Evolutionary conservation across 2,113 vertebrate species (phyloP), one percentile per base, ranked within the genome.

Genomic region (Lasiurus borealis): DNA sequence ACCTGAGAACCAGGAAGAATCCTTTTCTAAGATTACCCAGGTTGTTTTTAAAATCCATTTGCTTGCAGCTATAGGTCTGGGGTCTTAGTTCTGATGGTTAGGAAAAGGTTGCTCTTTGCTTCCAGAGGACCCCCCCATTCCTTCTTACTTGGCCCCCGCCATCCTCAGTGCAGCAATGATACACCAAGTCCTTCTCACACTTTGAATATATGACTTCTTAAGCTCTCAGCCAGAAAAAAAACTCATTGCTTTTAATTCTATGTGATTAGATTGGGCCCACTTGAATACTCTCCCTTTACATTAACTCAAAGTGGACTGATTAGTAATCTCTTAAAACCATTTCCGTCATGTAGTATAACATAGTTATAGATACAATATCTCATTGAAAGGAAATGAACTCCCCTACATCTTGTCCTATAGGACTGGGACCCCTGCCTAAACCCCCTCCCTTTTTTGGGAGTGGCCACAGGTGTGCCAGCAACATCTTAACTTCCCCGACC

Each of bases 181-280:
- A 69, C 2, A 8, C 12, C 1, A 48, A 48, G 27, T 68, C 48
- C 18, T 87, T 91, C 75, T 86, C 2, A 19, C 14, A 31, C 25
- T 90, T 52, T 84, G n/a, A 57, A 34, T 50, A 6, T 52, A 7
- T 15, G 40, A 83, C 59, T 69, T 90, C 13, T 83, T 75, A 57
- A 71, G 31, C 48, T 84, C 8, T 46, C 9, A 93, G 13, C 19
- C 23, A 69, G 19, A 71, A 12, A 81, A 72, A 81, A 72, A 81
- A 72, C 10, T 46, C 72, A 34, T 5, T 57, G 73, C 29, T 96
- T 87, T 93, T 80, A 50, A 81, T 46, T 73, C n/a, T 14, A 3
- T 78, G 7, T 44, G 15, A 44, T 62, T 62, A 36, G 12, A 23
- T 54, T 48, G 16, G 14, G 29, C 9, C 2, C 27, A 13, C 2